Evolutionary conservation across 2,113 vertebrate species (phyloP).

Genomic region (Calcarius ornatus): DNA sequence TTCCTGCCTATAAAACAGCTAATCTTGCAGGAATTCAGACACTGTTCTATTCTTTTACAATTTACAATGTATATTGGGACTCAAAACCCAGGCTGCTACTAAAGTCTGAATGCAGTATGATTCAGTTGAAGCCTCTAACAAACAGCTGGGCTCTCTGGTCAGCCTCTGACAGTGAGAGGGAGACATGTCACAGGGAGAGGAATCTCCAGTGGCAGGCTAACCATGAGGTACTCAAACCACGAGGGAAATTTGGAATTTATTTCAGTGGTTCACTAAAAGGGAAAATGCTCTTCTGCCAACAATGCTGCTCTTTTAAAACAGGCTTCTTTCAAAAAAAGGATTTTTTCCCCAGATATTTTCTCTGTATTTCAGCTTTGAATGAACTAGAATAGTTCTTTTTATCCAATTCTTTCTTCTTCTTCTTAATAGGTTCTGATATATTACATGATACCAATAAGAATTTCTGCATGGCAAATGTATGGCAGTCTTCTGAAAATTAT

Average conservation of each 20-base stretch:
- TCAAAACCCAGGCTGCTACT: background rate
- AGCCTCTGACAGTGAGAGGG: background rate
- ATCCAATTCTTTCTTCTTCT: constrained; percentile 19
- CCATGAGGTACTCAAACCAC: background rate
- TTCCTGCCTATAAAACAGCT: constrained; percentile 11
- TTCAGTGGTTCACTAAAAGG: background rate
- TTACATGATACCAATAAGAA: background rate
- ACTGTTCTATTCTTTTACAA: background rate
- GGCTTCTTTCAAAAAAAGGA: background rate
- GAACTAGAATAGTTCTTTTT: background rate
- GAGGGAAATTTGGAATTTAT: background rate
- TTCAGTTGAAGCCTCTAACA: background rate
- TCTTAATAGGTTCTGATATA: constrained; percentile 37
- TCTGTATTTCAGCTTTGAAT: constrained; percentile 10
- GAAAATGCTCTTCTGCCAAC: background rate
- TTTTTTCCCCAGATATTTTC: background rate
- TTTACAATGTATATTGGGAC: background rate
- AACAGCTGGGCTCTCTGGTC: background rate
- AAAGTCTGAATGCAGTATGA: background rate
- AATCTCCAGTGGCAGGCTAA: background rate
- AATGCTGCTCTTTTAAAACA: background rate
- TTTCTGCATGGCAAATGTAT: background rate
- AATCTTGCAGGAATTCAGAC: constrained; percentile 26
- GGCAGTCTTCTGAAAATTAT: constrained; percentile 34
- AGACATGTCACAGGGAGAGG: background rate